Percentiles rank a stretch among this genome's conserved stretches.
Evolutionary conservation across 2,888 invertebrate species (phyloP).

Genomic region (Bruchidius siliquastri): DNA sequence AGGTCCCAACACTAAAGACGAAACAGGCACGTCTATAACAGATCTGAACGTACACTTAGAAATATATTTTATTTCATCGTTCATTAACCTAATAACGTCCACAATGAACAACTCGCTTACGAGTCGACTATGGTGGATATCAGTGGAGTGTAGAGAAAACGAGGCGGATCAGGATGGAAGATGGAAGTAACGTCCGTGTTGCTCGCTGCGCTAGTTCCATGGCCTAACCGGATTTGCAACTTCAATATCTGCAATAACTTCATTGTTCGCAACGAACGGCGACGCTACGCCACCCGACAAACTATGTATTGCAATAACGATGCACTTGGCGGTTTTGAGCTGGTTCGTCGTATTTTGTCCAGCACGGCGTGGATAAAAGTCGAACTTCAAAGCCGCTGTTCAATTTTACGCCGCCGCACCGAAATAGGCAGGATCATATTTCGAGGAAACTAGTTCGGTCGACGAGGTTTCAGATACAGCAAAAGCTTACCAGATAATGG

Average conservation of each 20-base stretch:
- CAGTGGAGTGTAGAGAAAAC: background rate
- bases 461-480: background rate
- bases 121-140: background rate
- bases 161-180: background rate
- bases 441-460: background rate
- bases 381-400: background rate
- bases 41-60: no score
- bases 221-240: slow-evolving; percentile 19
- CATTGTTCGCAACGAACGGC: slow-evolving; percentile 12
- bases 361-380: background rate
- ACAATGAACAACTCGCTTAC: no score
- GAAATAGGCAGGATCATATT: background rate
- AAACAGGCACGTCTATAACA: no score
- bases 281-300: slow-evolving; percentile 7
- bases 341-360: background rate
- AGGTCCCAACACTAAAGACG: no score
- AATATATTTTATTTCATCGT: no score
- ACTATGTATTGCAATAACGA: slow-evolving; percentile 20
- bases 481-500: no score
- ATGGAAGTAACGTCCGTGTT: background rate
- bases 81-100: no score
- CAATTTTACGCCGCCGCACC: background rate
- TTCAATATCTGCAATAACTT: slow-evolving; percentile 22
- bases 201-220: background rate
- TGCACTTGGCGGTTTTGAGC: slow-evolving; percentile 12